Percentiles rank a stretch among this genome's conserved stretches.
Conservation (phyloP, 1,140 invertebrate species). For the Hycleus phaleratus region DNA sequence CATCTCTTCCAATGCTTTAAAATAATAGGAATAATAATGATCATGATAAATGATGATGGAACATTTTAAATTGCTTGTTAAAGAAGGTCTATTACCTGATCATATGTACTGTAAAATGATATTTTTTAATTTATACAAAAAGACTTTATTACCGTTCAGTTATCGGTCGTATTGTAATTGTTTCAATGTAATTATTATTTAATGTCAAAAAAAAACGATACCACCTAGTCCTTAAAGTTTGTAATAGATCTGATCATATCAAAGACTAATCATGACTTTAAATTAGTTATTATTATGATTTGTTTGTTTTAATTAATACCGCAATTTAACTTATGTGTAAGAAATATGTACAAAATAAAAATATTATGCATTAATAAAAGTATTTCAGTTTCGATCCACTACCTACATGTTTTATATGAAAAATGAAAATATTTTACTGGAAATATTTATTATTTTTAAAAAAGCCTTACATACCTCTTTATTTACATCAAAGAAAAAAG, state of each 20-base stretch:
- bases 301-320: background rate
- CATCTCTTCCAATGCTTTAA: conserved; percentile 6
- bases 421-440: background rate
- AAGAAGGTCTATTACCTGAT: conserved; percentile 12
- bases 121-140: background rate
- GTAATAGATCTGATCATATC: conserved; percentile 21
- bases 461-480: conserved; percentile 40
- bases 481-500: conserved; percentile 33
- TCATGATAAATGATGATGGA: background rate
- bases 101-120: background rate
- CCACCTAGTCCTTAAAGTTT: conserved; percentile 13
- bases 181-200: background rate
- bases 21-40: background rate
- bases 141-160: background rate
- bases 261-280: conserved; percentile 13
- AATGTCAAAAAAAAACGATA: background rate
- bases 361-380: background rate
- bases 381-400: background rate
- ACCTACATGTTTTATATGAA: background rate
- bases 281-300: conserved; percentile 6
- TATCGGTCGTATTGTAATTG: background rate
- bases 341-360: conserved; percentile 7
- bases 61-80: conserved; percentile 5
- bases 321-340: conserved; percentile 4
- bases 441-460: conserved; percentile 33